Evolutionary conservation across 2,113 vertebrate genomes (phyloP).

Genomic region (Ia io): DNA sequence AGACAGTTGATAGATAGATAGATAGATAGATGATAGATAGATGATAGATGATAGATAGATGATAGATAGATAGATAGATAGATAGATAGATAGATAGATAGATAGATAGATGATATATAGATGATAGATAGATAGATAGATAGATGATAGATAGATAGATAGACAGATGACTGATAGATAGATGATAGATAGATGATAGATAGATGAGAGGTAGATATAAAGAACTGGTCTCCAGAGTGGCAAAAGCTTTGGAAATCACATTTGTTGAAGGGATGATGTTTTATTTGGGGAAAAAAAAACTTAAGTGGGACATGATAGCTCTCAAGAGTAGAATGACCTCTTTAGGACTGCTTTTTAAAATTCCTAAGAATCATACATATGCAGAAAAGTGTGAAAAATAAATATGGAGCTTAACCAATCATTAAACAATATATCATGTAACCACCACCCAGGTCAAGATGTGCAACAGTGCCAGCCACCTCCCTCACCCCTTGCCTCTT

Average conservation of each 20-base stretch:
- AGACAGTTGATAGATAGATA: neutral
- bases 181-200: neutral
- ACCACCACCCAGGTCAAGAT: neutral
- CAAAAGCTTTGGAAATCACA: neutral
- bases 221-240: neutral
- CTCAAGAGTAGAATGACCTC: neutral
- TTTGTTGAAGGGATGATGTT: neutral
- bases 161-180: neutral
- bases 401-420: neutral
- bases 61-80: too few relatives aligned
- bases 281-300: neutral
- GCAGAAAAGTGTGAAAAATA: neutral
- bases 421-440: neutral
- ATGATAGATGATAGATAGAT: neutral
- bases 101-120: neutral
- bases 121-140: neutral
- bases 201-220: neutral
- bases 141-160: neutral
- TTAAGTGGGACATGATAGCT: neutral
- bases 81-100: neutral
- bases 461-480: fast-evolving
- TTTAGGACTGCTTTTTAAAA: neutral
- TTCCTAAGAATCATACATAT: neutral
- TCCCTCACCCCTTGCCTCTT: neutral
- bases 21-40: neutral